Evolutionary conservation across 2,797 vertebrate genomes (phyloP), one percentile per base, ranked within the genome.

Genomic region (Mionectes olivaceus): DNA sequence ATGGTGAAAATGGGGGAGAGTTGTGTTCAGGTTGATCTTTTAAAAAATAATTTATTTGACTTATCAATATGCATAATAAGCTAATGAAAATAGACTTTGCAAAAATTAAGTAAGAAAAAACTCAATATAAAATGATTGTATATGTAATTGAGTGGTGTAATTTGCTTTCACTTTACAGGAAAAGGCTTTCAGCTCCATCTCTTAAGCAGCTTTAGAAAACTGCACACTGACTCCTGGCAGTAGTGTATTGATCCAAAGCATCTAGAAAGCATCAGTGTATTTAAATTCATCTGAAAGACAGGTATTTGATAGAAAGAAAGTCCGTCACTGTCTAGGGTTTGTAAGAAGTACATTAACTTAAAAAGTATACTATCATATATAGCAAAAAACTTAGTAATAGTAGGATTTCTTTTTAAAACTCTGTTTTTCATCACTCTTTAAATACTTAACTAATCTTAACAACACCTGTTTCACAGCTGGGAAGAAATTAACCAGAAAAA

Each of bases 111-210:
- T 80, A 79, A 71, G 70, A 86, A 95, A 93, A 94, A 94, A 71
- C 46, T 91, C 85, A 81, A 94, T 95, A 73, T 65, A 75, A 89
- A 90, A 73, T 82, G 77, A 93, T 80, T 83, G 33, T 67, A 60
- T 74, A 68, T 92, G 70, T 94, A 95, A 94, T 56, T 92, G 92
- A 95, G 93, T 67, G 67, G 75, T 85, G 41, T 89, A 95, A 90
- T 97, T 94, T 90, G 93, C 94, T 95, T 92, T 90, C 77, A 78
- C 63, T 95, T 97, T 96, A 94, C 92, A 92, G 95, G 95, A 96
- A 95, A 84, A 92, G 47, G 86, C 92, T 95, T 96, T 96, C 88
- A 92, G 86, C 70, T 84, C 89, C 70, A 90, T 67, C 52, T 87
- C 63, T 92, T 95, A 87, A 84, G 83, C 65, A 19, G 78, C 83